Conservation (phyloP, 2,113 vertebrate species). For the Zeus faber region DNA sequence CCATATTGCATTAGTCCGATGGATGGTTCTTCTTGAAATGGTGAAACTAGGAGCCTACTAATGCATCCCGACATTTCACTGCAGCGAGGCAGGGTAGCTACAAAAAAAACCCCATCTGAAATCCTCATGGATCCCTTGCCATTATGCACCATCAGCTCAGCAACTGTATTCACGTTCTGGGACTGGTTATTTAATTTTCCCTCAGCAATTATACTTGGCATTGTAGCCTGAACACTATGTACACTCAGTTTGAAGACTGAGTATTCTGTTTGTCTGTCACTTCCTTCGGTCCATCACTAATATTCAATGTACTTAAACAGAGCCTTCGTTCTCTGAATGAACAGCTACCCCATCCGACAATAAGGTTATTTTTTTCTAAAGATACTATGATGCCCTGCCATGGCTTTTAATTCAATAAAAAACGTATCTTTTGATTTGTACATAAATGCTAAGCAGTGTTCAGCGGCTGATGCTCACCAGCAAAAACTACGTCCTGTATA, state of each 20-base stretch:
- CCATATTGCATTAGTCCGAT: constrained; percentile 68
- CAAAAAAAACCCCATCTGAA: constrained; percentile 23
- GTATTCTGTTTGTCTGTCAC: too few species aligned
- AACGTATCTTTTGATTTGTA: constrained; percentile 55
- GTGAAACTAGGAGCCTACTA: constrained; percentile 64
- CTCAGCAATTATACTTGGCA: too few species aligned
- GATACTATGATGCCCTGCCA: constrained; percentile 46
- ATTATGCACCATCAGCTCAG: constrained; percentile 18
- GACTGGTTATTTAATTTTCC: too few species aligned
- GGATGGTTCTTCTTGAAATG: constrained; percentile 69
- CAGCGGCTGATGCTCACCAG: constrained; percentile 39
- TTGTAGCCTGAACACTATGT: too few species aligned
- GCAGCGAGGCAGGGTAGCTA: constrained; percentile 41
- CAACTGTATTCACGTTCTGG: background rate
- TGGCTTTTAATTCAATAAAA: constrained; percentile 36
- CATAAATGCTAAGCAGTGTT: constrained; percentile 49
- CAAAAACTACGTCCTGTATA: constrained; percentile 43
- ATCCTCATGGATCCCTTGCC: constrained; percentile 30
- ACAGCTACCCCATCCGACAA: too few species aligned
- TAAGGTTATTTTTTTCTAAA: constrained; percentile 59
- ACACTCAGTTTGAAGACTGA: too few species aligned
- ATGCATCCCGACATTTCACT: constrained; percentile 69
- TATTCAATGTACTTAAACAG: too few species aligned
- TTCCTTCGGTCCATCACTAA: too few species aligned
- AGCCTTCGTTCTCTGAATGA: too few species aligned